These are phyloP conservation scores for Hyperopisus bebe DNA, from an alignment of 2,113 vertebrate genomes.

Conservation along the genomic window DNA sequence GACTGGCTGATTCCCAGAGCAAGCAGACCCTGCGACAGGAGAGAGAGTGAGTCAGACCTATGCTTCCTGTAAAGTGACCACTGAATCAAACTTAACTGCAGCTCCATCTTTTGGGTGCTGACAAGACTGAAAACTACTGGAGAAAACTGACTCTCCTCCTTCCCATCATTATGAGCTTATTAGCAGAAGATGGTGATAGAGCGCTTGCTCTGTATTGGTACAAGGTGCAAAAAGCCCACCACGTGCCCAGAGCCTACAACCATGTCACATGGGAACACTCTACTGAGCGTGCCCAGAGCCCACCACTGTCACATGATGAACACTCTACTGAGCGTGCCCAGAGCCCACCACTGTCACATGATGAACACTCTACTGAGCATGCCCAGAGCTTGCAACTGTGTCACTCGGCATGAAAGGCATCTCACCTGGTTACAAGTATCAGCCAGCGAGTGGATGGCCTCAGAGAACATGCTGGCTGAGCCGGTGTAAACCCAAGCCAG, in stretches of 20 bases:
- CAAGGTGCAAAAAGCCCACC: not conserved
- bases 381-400: not conserved
- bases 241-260: not conserved
- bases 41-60: not conserved
- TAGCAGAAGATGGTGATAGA: not conserved
- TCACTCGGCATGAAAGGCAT: not conserved
- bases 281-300: no score
- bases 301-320: not conserved
- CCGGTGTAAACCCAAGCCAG: conserved; percentile 98
- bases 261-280: not conserved
- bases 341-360: not conserved
- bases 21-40: conserved; percentile 66
- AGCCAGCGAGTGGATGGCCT: conserved; percentile 94
- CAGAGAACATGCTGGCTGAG: conserved; percentile 97
- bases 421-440: conserved; percentile 95
- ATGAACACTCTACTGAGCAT: not conserved
- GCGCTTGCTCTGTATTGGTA: not conserved
- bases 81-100: not conserved
- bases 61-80: not conserved
- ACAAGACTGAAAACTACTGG: not conserved
- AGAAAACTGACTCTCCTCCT: not conserved
- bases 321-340: not conserved
- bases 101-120: not conserved
- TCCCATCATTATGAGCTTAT: not conserved
- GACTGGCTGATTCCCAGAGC: conserved; percentile 95